These are phyloP conservation scores for Cepphus grylle DNA, from an alignment of 2,113 vertebrate genomes.

Conservation along the genomic window DNA sequence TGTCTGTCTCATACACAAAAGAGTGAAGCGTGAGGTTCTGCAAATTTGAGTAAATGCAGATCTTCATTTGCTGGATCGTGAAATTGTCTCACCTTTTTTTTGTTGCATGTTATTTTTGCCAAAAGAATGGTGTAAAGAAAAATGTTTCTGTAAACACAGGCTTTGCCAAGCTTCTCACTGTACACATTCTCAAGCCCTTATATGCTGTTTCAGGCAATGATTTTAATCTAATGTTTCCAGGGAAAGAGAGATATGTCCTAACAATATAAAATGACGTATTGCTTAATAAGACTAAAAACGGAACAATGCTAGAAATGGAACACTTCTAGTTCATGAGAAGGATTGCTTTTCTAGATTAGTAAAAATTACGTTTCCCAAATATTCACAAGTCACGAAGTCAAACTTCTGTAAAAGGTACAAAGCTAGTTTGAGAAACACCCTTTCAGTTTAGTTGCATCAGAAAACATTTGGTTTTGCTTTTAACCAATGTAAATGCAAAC, in stretches of 20 bases:
- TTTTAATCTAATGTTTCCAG: not conserved
- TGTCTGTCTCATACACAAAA: not conserved
- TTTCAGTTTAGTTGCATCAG: not conserved
- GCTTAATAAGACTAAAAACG: not conserved
- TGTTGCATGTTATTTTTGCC: not conserved
- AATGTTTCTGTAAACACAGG: not conserved
- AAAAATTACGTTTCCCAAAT: not conserved
- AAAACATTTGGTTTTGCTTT: not conserved
- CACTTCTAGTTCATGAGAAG: not conserved
- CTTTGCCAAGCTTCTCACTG: not conserved
- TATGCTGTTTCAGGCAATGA: not conserved
- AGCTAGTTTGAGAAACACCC: not conserved
- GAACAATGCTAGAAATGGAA: not conserved
- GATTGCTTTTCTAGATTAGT: not conserved
- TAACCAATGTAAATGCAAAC: not conserved
- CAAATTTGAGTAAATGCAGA: not conserved
- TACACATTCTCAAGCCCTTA: not conserved
- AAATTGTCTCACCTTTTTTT: not conserved
- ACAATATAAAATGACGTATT: not conserved
- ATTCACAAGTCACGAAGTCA: not conserved
- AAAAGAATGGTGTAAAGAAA: not conserved
- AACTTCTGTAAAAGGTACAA: not conserved
- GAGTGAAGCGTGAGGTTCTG: not conserved
- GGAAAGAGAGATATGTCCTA: not conserved
- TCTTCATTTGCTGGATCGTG: not conserved